A percentile compares a stretch with the other conserved stretches of the same genome.
Evolutionary conservation across 2,797 vertebrate species (phyloP).

Genomic region (Buphagus erythrorhynchus): DNA sequence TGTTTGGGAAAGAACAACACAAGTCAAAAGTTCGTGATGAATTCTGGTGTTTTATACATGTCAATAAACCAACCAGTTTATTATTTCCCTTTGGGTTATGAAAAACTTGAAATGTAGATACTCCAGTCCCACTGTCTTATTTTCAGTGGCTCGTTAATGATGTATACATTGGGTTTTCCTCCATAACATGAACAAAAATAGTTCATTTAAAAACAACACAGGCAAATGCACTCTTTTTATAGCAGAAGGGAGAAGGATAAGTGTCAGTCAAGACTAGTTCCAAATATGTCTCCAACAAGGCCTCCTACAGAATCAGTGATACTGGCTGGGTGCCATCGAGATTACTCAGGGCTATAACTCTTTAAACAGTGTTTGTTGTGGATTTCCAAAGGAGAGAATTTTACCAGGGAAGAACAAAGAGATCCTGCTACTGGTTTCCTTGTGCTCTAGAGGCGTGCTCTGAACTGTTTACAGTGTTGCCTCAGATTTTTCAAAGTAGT

Average conservation of each 20-base stretch:
- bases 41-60: background rate
- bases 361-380: background rate
- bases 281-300: background rate
- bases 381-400: background rate
- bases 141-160: background rate
- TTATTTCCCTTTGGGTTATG: background rate
- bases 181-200: background rate
- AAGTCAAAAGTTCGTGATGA: background rate
- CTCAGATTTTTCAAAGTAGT: background rate
- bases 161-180: background rate
- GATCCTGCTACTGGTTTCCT: background rate
- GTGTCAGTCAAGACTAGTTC: slow-evolving; percentile 15
- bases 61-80: background rate
- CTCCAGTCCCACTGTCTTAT: background rate
- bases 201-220: background rate
- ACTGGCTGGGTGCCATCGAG: slow-evolving; percentile 12
- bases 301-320: slow-evolving; percentile 15
- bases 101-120: background rate
- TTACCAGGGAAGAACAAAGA: slow-evolving; percentile 5
- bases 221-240: background rate
- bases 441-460: background rate
- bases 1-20: background rate
- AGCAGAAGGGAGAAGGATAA: slow-evolving; percentile 28
- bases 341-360: slow-evolving; percentile 15
- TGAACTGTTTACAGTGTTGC: background rate